These are phyloP conservation scores for Myotis vivesi DNA, from an alignment of 2,797 vertebrate genomes.

Conservation along the genomic window DNA sequence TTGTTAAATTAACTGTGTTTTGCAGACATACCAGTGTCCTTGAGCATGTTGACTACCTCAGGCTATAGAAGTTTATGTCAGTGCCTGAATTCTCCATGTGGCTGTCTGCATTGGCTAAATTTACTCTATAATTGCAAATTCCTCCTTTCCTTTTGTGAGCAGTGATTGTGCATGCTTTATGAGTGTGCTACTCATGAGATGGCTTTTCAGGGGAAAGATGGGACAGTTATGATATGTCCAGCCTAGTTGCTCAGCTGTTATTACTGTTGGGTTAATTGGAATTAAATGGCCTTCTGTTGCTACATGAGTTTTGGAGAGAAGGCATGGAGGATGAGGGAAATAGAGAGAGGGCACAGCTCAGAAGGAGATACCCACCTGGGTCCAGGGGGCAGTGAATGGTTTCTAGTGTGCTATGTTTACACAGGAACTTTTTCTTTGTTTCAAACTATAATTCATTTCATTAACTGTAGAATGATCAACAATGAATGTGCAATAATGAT, in stretches of 20 bases:
- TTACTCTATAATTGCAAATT: not conserved
- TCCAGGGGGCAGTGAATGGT: not conserved
- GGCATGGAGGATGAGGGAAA: not conserved
- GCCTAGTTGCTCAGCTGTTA: not conserved
- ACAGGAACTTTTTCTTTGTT: not conserved
- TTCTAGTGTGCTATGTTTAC: not conserved
- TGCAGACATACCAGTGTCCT: not conserved
- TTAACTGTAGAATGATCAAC: not conserved
- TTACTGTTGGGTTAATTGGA: not conserved
- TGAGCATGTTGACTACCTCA: not conserved
- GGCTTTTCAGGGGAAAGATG: not conserved
- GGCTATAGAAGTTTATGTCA: not conserved
- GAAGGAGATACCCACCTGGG: not conserved
- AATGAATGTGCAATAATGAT: not conserved
- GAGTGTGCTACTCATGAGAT: not conserved
- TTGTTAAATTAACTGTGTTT: not conserved
- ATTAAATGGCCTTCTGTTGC: not conserved
- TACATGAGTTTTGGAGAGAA: not conserved
- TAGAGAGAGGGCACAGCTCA: not conserved
- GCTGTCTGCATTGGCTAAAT: not conserved
- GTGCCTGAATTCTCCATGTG: not conserved
- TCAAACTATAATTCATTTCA: not conserved
- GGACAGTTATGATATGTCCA: not conserved
- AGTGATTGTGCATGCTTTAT: not conserved
- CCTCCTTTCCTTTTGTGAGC: not conserved